phyloP scores from a whole-genome alignment of 2,888 invertebrate genomes.

The Lasioglossum leucozonium region DNA sequence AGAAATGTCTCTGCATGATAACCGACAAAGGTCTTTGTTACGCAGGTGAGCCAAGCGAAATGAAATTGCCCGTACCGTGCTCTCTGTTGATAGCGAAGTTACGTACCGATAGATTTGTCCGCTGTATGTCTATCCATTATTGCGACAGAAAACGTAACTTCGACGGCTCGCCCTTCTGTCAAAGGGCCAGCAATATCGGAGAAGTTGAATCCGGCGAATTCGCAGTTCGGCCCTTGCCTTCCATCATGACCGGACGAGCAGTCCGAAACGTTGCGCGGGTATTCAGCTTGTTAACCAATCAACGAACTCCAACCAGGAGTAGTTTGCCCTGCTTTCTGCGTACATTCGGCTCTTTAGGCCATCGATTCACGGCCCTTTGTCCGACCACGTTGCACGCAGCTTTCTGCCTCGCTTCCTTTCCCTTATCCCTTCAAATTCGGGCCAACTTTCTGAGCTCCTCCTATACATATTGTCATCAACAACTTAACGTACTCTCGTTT shows the following conservation, averaged over 20 bases:
- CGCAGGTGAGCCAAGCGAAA: not conserved
- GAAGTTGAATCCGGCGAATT: conserved; percentile 54
- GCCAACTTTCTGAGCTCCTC: not conserved
- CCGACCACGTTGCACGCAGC: conserved; percentile 41
- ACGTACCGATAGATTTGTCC: conserved; percentile 58
- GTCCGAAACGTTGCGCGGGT: conserved; percentile 52
- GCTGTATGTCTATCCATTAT: conserved; percentile 41
- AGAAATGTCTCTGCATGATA: not conserved
- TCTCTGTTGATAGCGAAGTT: conserved; percentile 53
- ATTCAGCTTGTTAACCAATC: conserved; percentile 75
- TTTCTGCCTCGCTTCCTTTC: not conserved
- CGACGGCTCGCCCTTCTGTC: conserved; percentile 35
- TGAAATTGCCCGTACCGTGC: conserved; percentile 27
- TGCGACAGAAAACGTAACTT: conserved; percentile 43
- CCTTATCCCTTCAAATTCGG: not conserved
- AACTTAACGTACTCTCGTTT: too few relatives aligned
- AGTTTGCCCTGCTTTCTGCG: conserved; percentile 66
- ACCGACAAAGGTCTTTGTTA: not conserved
- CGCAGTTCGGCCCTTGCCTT: conserved; percentile 22
- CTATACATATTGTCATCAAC: too few relatives aligned
- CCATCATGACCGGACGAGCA: conserved; percentile 26
- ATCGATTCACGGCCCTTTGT: conserved; percentile 57
- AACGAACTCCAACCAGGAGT: conserved; percentile 63
- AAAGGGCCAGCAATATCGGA: conserved; percentile 58
- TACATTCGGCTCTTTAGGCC: conserved; percentile 60